phyloP scores from a whole-genome alignment of 2,888 invertebrate species.

The Chymomyza caudatula region DNA sequence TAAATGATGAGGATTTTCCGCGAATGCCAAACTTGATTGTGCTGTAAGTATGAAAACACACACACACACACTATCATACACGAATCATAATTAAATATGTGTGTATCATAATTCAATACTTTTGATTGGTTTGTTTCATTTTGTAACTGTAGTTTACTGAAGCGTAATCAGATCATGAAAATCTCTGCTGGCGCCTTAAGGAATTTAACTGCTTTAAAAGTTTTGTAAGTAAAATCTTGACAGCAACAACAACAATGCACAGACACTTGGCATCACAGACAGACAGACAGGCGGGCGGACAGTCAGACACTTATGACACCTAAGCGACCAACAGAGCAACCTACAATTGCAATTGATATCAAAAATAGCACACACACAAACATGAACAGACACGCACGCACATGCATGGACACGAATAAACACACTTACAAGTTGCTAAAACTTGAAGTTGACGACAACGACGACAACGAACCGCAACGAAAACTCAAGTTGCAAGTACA shows the following conservation, averaged over 20 bases:
- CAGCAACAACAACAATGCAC: conserved; percentile 13
- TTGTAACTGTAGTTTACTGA: conserved; percentile 85
- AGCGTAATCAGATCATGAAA: conserved; percentile 89
- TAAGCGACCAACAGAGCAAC: conserved; percentile 31
- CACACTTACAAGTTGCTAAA: not conserved
- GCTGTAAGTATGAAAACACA: not conserved
- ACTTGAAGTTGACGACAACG: not conserved
- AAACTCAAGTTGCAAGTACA: not conserved
- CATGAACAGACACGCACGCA: no score
- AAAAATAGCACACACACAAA: not conserved
- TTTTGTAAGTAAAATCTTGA: conserved; percentile 87
- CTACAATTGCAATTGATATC: conserved; percentile 50
- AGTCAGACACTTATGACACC: conserved; percentile 8
- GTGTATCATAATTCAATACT: not conserved
- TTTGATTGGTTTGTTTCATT: conserved; percentile 27
- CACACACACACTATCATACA: no score
- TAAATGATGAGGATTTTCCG: conserved; percentile 85
- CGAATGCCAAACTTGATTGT: conserved; percentile 85
- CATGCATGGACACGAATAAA: not conserved
- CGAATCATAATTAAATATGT: no score
- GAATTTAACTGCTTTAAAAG: conserved; percentile 87
- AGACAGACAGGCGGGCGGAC: conserved; percentile 29
- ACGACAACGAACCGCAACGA: not conserved
- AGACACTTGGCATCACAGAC: conserved; percentile 7
- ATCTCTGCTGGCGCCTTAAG: conserved; percentile 89